phyloP scores from a whole-genome alignment of 2,797 vertebrate species.

The Parotocinclus haroldoi region DNA sequence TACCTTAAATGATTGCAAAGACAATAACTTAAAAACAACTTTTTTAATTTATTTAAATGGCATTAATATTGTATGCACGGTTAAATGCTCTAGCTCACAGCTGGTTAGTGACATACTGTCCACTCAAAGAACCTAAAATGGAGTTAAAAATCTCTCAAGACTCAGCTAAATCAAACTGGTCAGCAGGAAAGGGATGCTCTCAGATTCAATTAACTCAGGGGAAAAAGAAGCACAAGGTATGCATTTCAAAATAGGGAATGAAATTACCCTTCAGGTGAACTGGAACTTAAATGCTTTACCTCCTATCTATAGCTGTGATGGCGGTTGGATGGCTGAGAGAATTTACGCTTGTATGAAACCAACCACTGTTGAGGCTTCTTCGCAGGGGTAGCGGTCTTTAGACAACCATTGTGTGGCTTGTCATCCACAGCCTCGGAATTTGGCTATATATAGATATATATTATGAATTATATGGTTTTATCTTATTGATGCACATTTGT shows the following conservation, averaged over 20 bases:
- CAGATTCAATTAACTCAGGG: constrained; percentile 43
- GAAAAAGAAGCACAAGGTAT: constrained; percentile 24
- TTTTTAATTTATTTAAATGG: too few species aligned
- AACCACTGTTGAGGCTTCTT: too few species aligned
- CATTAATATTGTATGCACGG: too few species aligned
- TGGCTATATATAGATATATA: too few species aligned
- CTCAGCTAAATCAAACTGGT: constrained; percentile 45
- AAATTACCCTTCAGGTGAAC: constrained; percentile 11
- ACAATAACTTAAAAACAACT: too few species aligned
- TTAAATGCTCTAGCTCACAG: constrained; percentile 15
- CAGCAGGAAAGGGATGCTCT: constrained; percentile 38
- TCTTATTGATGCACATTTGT: too few species aligned
- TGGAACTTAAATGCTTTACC: constrained; percentile 12
- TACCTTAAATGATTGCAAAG: too few species aligned
- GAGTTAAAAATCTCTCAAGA: constrained; percentile 40
- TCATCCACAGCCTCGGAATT: too few species aligned
- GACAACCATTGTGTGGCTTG: too few species aligned
- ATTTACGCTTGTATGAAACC: not conserved
- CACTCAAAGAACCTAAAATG: constrained; percentile 45
- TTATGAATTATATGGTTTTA: too few species aligned
- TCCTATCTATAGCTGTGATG: not conserved
- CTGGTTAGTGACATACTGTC: constrained; percentile 40
- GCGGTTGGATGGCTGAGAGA: not conserved
- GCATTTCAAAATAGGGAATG: constrained; percentile 8
- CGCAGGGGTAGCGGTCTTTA: too few species aligned